Evolutionary conservation across 2,113 vertebrate species (phyloP), one percentile per base, ranked within the genome.

Genomic region (Menura novaehollandiae): DNA sequence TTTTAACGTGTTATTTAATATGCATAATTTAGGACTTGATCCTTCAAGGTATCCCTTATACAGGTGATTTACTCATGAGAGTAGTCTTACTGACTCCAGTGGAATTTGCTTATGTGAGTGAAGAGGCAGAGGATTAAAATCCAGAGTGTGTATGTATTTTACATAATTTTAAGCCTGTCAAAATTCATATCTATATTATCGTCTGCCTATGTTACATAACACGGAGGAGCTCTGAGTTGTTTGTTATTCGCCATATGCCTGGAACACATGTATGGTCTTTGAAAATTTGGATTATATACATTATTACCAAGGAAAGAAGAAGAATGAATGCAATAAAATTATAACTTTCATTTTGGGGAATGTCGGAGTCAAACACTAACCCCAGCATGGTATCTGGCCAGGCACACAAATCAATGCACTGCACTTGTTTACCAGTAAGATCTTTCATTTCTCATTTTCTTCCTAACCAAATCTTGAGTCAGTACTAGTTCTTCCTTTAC

Each of bases 91-190:
- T 77, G 55, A 87, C 28, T 92, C 33, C 12, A 0, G 28, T 78
- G 72, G 59, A 80, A 94, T 91, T 91, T 78, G 39, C 20, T 76
- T 35, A 78, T 1, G 2, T 87, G 73, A 95, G 39, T 53, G 52
- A 91, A 71, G 56, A 78, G 27, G 24, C 58, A 92, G 62, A 87
- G 49, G 49, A 93, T 75, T 85, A 92, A 94, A 91, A 93, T 76
- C 72, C 53, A 76, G 66, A 75, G 41, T 49, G 72, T 58, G 26
- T 59, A 67, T 71, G 60, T 37, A 77, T 1, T 9, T 96, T 96
- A 92, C 53, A 66, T 96, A 92, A 96, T 93, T 92, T 58, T 64
- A 88, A 87, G 73, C n/a, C 62, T 96, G 86, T 87, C 93, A 96
- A 93, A 95, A 94, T 84, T 81, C 56, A 37, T 82, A 63, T 94